Base-by-base conservation (phyloP, 2,113 vertebrate genomes). In the Marmota flaviventris region DNA sequence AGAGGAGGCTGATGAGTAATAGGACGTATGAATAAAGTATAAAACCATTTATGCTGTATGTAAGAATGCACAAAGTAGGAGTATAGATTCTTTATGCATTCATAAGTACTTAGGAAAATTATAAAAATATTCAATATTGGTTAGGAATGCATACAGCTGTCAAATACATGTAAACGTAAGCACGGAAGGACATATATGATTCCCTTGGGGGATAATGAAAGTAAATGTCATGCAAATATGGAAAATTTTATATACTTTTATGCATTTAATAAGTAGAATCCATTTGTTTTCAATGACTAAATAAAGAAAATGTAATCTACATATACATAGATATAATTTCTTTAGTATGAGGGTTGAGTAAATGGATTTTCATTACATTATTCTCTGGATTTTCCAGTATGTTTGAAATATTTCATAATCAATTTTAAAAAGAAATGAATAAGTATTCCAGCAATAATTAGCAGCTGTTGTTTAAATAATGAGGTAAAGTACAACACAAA, bases 171-270 rank as follows among this genome's bases (percentile, higher is more conserved):
- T 73, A 69, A 83, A 73, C 48, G n/a, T 72, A 77, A 91, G 20
- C 42, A 87, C 34, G 39, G 37, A 70, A 67, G 20, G 32, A 56
- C 42, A 70, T 0, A 42, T 37, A 42, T 69, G 16, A 32, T 61
- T 86, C n/a, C 4, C 70, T 56, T 61, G 93, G 45, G 34, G 24
- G 13, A 12, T 73, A 92, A 90, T 34, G 6, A 10, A 3, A 81
- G 81, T 27, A 95, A 93, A 65, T n/a, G 2, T 85, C 37, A 94
- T 53, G 39, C 22, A 70, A 78, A 90, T 11, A 70, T 45, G 22
- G 24, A 95, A 75, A 86, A 24, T 83, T 63, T 89, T 45, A 89
- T 51, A 83, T 77, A 67, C 11, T 90, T 97, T 93, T 42, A 72
- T 72, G 51, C 29, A 85, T 27, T 94, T 76, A 70, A 53, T 53